Base-by-base conservation (phyloP, 2,888 invertebrate genomes). In the Linyphia triangularis region DNA sequence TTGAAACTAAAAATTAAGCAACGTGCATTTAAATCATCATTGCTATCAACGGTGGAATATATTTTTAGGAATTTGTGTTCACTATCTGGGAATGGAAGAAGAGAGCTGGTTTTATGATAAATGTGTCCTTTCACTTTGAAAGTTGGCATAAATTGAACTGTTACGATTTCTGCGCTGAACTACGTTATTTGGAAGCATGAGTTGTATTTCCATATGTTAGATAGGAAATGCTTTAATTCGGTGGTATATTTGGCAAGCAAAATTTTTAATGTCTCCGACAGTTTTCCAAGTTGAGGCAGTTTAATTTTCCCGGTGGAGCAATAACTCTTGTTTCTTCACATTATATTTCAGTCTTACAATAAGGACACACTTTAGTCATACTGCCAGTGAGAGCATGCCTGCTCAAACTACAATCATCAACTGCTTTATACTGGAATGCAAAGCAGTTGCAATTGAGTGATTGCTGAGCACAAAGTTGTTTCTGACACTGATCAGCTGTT, bases 111-210 rank as follows among this genome's bases (percentile, higher is more conserved):
- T 65, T 33, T 88, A 73, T 92, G 91, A 84, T 92, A 91, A 1
- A 92, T 61, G 79, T 92, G 92, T 1, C 92, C 91, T 91, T 92
- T 91, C 0, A 92, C 85, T 90, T 90, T 91, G 59, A 65, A 92
- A n/a, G n/a, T n/a, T n/a, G n/a, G n/a, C n/a, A n/a, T n/a, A n/a
- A n/a, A n/a, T n/a, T n/a, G n/a, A n/a, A n/a, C n/a, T n/a, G n/a
- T n/a, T n/a, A n/a, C n/a, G n/a, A n/a, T n/a, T n/a, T n/a, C n/a
- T n/a, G n/a, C n/a, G n/a, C n/a, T n/a, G n/a, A n/a, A n/a, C n/a
- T n/a, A n/a, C n/a, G n/a, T n/a, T n/a, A n/a, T n/a, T n/a, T n/a
- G n/a, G n/a, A n/a, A n/a, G n/a, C n/a, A n/a, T n/a, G n/a, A n/a
- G n/a, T n/a, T n/a, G n/a, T 90, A 90, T 67, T 67, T 67, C n/a